Percentiles rank a stretch among this genome's conserved stretches.
Evolutionary conservation across 1,140 invertebrate genomes (phyloP).

Genomic region (Physella acuta): DNA sequence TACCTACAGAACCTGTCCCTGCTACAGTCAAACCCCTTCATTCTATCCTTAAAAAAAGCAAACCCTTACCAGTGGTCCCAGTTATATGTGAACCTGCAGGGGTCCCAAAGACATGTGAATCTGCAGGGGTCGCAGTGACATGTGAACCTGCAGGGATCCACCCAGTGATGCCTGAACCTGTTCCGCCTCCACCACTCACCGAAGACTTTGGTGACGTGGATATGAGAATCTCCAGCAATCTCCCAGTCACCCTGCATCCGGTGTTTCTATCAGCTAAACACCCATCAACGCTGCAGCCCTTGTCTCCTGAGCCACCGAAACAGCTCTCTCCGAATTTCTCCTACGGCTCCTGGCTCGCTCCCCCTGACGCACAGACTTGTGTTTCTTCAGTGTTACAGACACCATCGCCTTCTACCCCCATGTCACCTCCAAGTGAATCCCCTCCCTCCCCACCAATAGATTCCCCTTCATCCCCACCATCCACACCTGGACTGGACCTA

Average conservation of each 20-base stretch:
- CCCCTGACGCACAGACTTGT: neutral
- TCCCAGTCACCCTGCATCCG: neutral
- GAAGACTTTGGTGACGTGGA: slow-evolving; percentile 23
- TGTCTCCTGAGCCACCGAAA: neutral
- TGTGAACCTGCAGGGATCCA: no score
- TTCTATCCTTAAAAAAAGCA: no score
- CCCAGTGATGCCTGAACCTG: no score
- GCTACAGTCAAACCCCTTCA: no score
- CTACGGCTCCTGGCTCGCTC: slow-evolving; percentile 21
- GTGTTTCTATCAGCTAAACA: slow-evolving; percentile 6
- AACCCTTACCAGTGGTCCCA: no score
- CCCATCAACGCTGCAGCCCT: neutral
- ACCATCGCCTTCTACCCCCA: slow-evolving; percentile 5
- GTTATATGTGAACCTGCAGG: no score
- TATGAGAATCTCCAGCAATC: slow-evolving; percentile 10
- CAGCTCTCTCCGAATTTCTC: slow-evolving; percentile 17
- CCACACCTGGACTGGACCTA: slow-evolving; percentile 5
- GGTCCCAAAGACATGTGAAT: no score
- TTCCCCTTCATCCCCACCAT: slow-evolving; percentile 14
- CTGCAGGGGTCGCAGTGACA: no score
- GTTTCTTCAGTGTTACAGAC: neutral
- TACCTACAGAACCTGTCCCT: no score
- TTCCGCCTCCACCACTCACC: no score
- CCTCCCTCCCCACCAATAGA: slow-evolving; percentile 19
- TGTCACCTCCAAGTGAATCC: neutral